Evolutionary conservation across 2,888 invertebrate genomes (phyloP).

Genomic region (Xanthorhoe spadicearia): DNA sequence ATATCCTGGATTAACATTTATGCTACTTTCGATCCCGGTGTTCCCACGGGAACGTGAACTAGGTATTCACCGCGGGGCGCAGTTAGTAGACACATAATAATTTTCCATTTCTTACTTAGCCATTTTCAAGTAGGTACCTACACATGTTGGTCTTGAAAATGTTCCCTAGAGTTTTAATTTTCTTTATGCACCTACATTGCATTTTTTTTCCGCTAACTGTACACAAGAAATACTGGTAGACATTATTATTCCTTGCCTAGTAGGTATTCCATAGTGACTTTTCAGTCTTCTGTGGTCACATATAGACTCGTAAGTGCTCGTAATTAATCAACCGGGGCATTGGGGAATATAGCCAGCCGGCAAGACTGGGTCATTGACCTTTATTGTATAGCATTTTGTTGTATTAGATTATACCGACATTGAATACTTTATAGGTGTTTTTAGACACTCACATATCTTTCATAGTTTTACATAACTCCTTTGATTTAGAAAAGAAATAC

Average conservation of each 20-base stretch:
- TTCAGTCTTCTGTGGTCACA: slow-evolving; percentile 35
- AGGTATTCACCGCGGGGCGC: too few species aligned
- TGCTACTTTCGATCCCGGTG: too few species aligned
- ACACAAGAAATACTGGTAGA: neutral
- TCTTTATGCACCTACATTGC: too few species aligned
- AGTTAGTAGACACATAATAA: too few species aligned
- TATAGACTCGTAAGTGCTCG: slow-evolving; percentile 36
- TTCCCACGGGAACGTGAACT: too few species aligned
- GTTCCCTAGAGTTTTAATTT: too few species aligned
- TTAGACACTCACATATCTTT: neutral
- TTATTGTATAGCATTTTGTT: slow-evolving; percentile 20
- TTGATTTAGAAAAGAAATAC: neutral
- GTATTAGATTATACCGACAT: neutral
- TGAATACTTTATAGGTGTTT: neutral
- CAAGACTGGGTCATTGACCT: slow-evolving; percentile 44
- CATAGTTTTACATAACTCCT: neutral
- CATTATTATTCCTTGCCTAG: neutral
- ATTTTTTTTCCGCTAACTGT: neutral
- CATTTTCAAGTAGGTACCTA: too few species aligned
- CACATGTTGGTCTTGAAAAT: too few species aligned
- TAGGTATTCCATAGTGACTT: slow-evolving; percentile 11
- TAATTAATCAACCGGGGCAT: slow-evolving; percentile 48
- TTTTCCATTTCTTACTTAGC: too few species aligned
- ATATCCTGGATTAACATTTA: too few species aligned
- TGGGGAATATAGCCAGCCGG: slow-evolving; percentile 31